Evolutionary conservation across 2,797 vertebrate genomes (phyloP), one percentile per base, ranked within the genome.

Genomic region (Heliangelus exortis): DNA sequence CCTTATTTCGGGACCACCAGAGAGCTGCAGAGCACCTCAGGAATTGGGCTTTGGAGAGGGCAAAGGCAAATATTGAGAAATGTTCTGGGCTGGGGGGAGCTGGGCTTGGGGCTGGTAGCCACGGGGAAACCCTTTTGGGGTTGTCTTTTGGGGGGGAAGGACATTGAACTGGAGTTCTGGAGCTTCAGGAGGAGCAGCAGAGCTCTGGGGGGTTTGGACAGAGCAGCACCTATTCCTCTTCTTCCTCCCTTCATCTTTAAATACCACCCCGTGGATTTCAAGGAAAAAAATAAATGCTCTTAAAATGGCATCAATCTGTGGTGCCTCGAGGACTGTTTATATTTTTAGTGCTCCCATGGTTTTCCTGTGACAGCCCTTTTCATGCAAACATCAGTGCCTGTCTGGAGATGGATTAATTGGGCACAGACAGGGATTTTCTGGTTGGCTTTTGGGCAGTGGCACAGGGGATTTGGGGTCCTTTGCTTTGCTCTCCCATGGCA

Each of bases 1-100:
- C 23, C 94, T 78, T 26, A 5, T 61, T 82, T 43, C 2, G 67
- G 96, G 97, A 97, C 97, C 97, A 97, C 97, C 97, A 48, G 94
- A 25, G 96, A 95, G 59, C 45, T 73, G 55, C 61, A 7, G 69
- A 59, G 89, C 74, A n/a, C 75, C 67, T 77, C 71, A 18, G 93
- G 94, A 93, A 20, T 13, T 2, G 33, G 94, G 94, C 88, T 87
- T 95, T 92, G 71, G 89, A 74, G 91, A 90, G 21, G 15, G 39
- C 25, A 45, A 84, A 93, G 50, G 93, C 92, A 93, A 95, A 96
- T 86, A 96, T 72, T 89, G 91, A 67, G 90, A 19, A 58, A 72
- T 20, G 21, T 43, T 84, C 28, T 6, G 62, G 54, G 57, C 34
- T 4, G 34, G 57, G 82, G 53, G 82, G 55, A 71, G 68, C n/a